A percentile compares a stretch with the other conserved stretches of the same genome.
These are phyloP conservation scores for Chaetophractus vellerosus DNA, from an alignment of 2,797 vertebrate species.

Conservation along the genomic window DNA sequence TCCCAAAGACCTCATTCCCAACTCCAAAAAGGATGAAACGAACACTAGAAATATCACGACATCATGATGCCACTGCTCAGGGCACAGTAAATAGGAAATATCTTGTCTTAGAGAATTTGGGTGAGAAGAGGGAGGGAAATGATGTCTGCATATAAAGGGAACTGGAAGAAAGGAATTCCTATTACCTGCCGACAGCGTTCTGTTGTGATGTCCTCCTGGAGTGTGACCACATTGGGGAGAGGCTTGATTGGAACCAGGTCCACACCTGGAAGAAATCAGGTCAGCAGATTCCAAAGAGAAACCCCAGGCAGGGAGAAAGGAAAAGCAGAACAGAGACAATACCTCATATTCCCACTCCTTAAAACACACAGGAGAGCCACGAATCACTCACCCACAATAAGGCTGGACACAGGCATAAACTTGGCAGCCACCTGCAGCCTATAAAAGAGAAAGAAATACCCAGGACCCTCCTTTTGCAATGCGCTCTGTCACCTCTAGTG, in stretches of 20 bases:
- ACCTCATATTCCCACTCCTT: neutral
- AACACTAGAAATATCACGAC: neutral
- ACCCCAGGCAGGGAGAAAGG: neutral
- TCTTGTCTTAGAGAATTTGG: neutral
- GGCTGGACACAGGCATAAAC: constrained; percentile 98
- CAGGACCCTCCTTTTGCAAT: neutral
- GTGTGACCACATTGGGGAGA: constrained; percentile 95
- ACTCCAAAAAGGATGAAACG: neutral
- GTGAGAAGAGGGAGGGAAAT: fast-evolving
- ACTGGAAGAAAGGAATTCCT: fast-evolving
- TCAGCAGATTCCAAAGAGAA: neutral
- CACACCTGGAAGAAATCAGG: constrained; percentile 91
- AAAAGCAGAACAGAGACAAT: neutral
- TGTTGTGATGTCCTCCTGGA: constrained; percentile 98
- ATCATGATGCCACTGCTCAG: neutral
- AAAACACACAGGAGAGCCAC: fast-evolving
- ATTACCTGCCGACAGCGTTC: constrained; percentile 96
- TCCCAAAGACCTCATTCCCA: neutral
- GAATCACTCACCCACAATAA: constrained; percentile 95
- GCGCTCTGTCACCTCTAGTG: neutral
- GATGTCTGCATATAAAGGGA: neutral
- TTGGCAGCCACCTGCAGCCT: constrained; percentile 98
- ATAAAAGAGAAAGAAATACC: neutral
- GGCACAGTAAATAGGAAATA: neutral
- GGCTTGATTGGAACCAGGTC: constrained; percentile 97